These are phyloP conservation scores for Penaeus japonicus DNA, from an alignment of 1,140 invertebrate species.

Conservation along the genomic window DNA sequence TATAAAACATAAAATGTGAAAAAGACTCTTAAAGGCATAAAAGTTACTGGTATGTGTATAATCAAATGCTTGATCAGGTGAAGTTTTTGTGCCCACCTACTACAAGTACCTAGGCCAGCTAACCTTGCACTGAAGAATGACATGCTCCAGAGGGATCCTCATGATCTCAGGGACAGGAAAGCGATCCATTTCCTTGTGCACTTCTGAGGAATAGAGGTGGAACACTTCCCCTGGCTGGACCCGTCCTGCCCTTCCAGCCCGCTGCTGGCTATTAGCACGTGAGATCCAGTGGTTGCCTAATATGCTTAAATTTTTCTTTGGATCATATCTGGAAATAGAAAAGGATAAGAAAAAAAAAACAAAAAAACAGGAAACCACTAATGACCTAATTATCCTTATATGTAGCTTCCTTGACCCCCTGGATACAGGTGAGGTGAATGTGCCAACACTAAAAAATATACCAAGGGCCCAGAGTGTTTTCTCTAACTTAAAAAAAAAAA, in stretches of 20 bases:
- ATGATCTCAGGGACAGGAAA: constrained; percentile 72
- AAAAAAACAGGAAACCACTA: background rate
- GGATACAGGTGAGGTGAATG: no score
- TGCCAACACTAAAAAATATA: no score
- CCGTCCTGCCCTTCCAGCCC: constrained; percentile 74
- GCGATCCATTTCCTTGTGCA: constrained; percentile 65
- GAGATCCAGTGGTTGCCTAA: constrained; percentile 68
- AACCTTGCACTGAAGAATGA: constrained; percentile 71
- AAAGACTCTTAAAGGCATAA: no score
- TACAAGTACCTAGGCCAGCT: background rate
- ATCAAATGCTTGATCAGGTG: no score
- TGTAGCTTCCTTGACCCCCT: no score
- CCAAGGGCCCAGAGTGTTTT: no score
- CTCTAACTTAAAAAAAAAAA: no score
- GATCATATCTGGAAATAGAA: constrained; percentile 56
- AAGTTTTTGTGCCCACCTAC: no score
- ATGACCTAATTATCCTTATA: no score
- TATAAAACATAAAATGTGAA: no score
- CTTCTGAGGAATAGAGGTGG: constrained; percentile 73
- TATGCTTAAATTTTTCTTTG: constrained; percentile 60
- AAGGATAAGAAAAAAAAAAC: background rate
- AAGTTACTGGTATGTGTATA: no score
- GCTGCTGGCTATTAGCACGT: constrained; percentile 72
- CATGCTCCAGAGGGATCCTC: constrained; percentile 71
- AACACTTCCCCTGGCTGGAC: constrained; percentile 80